Evolutionary conservation across 2,888 invertebrate species (phyloP).

Genomic region (Catotricha subobsoleta): DNA sequence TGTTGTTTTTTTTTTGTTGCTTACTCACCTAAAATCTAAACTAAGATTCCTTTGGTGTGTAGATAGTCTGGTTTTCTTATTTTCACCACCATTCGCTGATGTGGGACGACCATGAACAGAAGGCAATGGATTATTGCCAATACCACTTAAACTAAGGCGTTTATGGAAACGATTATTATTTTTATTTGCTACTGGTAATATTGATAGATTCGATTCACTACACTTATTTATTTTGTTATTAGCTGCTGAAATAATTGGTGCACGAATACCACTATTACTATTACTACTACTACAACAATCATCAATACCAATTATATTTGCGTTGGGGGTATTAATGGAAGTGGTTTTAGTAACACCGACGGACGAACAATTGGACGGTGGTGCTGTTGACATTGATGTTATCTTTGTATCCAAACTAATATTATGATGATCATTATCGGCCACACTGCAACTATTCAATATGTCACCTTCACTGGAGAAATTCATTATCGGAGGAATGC

Average conservation of each 20-base stretch:
- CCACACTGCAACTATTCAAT: neutral
- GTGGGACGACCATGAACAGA: constrained; percentile 27
- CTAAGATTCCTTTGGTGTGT: constrained; percentile 75
- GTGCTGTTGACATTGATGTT: neutral
- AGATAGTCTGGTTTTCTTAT: constrained; percentile 25
- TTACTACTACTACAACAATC: too few species aligned
- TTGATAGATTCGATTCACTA: constrained; percentile 2
- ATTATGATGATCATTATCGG: too few species aligned
- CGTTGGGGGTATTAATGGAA: too few species aligned
- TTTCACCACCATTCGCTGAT: constrained; percentile 14
- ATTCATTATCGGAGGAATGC: neutral
- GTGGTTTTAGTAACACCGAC: too few species aligned
- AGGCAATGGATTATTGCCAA: constrained; percentile 25
- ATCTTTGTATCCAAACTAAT: too few species aligned
- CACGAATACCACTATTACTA: constrained; percentile 8
- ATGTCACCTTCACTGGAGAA: neutral
- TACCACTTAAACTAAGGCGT: constrained; percentile 27
- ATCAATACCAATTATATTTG: too few species aligned
- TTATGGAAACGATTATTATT: constrained; percentile 20
- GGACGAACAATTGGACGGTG: neutral
- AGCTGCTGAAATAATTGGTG: constrained; percentile 22
- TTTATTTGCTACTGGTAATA: neutral
- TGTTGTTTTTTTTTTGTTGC: neutral
- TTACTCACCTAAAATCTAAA: constrained; percentile 65
- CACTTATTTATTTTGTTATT: constrained; percentile 6